phyloP scores from a whole-genome alignment of 2,888 invertebrate species.

The Protophormia terraenovae region DNA sequence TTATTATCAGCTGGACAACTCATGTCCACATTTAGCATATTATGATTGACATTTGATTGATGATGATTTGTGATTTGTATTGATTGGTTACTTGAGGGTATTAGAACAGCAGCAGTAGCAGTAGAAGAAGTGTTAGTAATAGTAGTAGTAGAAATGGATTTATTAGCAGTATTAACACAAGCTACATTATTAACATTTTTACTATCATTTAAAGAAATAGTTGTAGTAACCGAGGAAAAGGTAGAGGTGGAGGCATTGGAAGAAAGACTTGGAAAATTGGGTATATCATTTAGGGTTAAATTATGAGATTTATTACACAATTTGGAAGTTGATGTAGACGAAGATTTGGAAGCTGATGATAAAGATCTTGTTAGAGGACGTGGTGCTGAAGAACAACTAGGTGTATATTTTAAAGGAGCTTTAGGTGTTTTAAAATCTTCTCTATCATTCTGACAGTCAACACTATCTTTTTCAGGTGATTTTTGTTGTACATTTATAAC shows the following conservation, averaged over 20 bases:
- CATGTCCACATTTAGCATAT: slow-evolving; percentile 45
- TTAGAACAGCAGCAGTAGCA: slow-evolving; percentile 27
- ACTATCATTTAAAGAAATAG: slow-evolving; percentile 45
- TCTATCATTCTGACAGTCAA: slow-evolving; percentile 59
- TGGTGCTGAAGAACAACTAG: slow-evolving; percentile 63
- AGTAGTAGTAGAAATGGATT: slow-evolving; percentile 70
- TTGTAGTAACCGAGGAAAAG: slow-evolving; percentile 41
- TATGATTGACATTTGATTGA: slow-evolving; percentile 53
- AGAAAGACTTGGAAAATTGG: slow-evolving; percentile 43
- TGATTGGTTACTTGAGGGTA: slow-evolving; percentile 63
- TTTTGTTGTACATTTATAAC: slow-evolving; percentile 29
- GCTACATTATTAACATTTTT: slow-evolving; percentile 40
- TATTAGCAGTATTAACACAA: slow-evolving; percentile 39
- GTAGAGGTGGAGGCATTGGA: neutral
- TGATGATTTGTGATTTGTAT: slow-evolving; percentile 55
- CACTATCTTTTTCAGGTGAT: slow-evolving; percentile 55
- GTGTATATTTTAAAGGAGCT: slow-evolving; percentile 73
- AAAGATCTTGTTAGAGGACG: slow-evolving; percentile 45
- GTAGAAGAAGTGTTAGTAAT: slow-evolving; percentile 44
- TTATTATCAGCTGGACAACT: slow-evolving; percentile 35
- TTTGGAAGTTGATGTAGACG: slow-evolving; percentile 49
- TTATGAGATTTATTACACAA: slow-evolving; percentile 63
- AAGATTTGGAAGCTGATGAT: slow-evolving; percentile 34
- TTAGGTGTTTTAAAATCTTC: slow-evolving; percentile 80
- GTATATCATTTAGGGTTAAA: slow-evolving; percentile 44